phyloP scores from a whole-genome alignment of 2,797 vertebrate species.

The Diplodus puntazzo region DNA sequence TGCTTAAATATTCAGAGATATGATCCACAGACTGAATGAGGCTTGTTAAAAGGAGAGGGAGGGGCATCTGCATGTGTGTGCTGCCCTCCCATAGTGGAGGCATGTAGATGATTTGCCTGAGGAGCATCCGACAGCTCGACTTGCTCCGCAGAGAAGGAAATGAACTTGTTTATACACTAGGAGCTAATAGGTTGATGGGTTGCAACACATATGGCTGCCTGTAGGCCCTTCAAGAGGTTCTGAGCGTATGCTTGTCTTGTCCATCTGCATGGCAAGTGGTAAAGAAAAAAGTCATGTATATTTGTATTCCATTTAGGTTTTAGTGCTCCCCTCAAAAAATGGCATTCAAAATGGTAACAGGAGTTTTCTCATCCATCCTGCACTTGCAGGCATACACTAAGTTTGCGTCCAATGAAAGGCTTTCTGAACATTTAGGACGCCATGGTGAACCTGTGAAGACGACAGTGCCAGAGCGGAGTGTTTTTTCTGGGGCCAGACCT shows the following conservation, averaged over 20 bases:
- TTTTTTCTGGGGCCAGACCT: too few species aligned
- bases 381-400: too few species aligned
- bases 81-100: slow-evolving; percentile 12
- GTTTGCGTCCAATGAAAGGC: too few species aligned
- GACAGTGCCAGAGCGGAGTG: too few species aligned
- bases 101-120: slow-evolving; percentile 43
- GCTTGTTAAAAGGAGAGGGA: slow-evolving; percentile 49
- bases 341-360: too few species aligned
- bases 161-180: slow-evolving; percentile 38
- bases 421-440: too few species aligned
- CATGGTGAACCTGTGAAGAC: too few species aligned
- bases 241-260: background rate
- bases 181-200: slow-evolving; percentile 44
- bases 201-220: slow-evolving; percentile 20
- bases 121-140: slow-evolving; percentile 48
- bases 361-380: too few species aligned
- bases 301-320: background rate
- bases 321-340: background rate
- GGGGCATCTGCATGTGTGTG: slow-evolving; percentile 5
- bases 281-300: background rate
- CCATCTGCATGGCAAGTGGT: slow-evolving; percentile 7
- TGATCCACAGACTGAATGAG: slow-evolving; percentile 38
- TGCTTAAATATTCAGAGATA: slow-evolving; percentile 53
- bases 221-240: slow-evolving; percentile 4
- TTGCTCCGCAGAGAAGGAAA: slow-evolving; percentile 34